Evolutionary conservation across 2,888 invertebrate genomes (phyloP).

Genomic region (Chelonus formosanus): DNA sequence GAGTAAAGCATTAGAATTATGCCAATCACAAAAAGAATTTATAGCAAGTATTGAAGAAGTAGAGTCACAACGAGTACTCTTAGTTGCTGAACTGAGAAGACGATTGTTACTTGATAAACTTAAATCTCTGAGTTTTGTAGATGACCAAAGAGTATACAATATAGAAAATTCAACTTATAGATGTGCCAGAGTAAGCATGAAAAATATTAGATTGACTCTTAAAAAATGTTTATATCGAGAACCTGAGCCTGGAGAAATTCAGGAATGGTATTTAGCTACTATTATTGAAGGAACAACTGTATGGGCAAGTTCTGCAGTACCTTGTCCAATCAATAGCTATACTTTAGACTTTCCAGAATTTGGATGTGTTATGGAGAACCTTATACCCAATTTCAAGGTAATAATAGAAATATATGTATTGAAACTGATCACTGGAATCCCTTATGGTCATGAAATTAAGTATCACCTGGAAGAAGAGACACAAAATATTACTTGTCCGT

Average conservation of each 20-base stretch:
- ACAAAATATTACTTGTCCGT: constrained; percentile 49
- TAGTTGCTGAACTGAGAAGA: constrained; percentile 57
- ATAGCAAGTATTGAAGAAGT: constrained; percentile 66
- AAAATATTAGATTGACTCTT: constrained; percentile 46
- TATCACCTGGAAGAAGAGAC: constrained; percentile 51
- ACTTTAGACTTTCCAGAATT: constrained; percentile 51
- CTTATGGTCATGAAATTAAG: constrained; percentile 57
- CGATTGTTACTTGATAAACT: constrained; percentile 47
- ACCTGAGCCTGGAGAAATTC: constrained; percentile 39
- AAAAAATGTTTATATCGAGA: constrained; percentile 41
- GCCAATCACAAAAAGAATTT: constrained; percentile 65
- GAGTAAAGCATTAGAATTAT: constrained; percentile 65
- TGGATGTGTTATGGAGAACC: constrained; percentile 56
- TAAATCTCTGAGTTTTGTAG: constrained; percentile 35
- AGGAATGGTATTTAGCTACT: constrained; percentile 60
- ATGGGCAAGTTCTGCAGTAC: constrained; percentile 50
- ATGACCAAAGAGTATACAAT: not conserved
- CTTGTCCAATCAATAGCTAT: constrained; percentile 44
- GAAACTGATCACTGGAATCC: constrained; percentile 58
- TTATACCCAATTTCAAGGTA: constrained; percentile 62
- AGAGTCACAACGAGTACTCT: constrained; percentile 66
- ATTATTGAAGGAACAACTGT: constrained; percentile 55
- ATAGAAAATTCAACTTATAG: constrained; percentile 27
- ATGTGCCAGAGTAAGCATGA: constrained; percentile 44
- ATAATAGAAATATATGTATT: constrained; percentile 66